Conservation (phyloP, 1,140 invertebrate genomes). For the Brachionus asplanchnoidis region DNA sequence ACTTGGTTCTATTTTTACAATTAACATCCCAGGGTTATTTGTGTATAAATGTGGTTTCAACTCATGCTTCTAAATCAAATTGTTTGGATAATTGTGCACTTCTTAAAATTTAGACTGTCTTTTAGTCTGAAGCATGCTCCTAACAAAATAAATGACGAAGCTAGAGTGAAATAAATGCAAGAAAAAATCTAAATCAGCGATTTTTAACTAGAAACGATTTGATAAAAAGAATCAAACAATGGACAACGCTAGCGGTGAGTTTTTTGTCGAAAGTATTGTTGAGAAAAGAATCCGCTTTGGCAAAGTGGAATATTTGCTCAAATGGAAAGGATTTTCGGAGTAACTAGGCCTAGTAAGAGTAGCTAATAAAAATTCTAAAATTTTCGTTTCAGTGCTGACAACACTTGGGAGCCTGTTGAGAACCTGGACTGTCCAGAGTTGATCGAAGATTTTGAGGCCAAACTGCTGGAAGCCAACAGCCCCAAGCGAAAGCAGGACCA, state of each 20-base stretch:
- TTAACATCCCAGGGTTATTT: too few species aligned
- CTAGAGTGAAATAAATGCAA: background rate
- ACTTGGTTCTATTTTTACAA: too few species aligned
- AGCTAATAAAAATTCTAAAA: background rate
- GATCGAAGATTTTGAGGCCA: constrained; percentile 77
- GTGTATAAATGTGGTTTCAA: too few species aligned
- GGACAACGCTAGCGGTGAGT: constrained; percentile 67
- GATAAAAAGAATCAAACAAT: background rate
- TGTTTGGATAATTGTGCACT: background rate
- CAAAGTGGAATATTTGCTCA: constrained; percentile 79
- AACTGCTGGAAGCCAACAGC: constrained; percentile 48
- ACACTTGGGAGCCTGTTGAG: constrained; percentile 54
- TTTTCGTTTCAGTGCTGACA: background rate
- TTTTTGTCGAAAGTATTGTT: constrained; percentile 82
- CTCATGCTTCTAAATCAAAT: background rate
- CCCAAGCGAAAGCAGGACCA: constrained; percentile 49
- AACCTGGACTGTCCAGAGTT: constrained; percentile 82
- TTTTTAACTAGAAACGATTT: background rate
- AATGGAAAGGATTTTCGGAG: constrained; percentile 79
- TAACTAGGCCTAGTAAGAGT: constrained; percentile 39
- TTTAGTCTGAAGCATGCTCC: background rate
- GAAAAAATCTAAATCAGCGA: background rate
- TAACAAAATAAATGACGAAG: background rate
- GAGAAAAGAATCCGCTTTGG: constrained; percentile 72
- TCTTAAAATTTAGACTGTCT: background rate